phyloP scores from a whole-genome alignment of 2,113 vertebrate genomes.

The Trogon surrucura region DNA sequence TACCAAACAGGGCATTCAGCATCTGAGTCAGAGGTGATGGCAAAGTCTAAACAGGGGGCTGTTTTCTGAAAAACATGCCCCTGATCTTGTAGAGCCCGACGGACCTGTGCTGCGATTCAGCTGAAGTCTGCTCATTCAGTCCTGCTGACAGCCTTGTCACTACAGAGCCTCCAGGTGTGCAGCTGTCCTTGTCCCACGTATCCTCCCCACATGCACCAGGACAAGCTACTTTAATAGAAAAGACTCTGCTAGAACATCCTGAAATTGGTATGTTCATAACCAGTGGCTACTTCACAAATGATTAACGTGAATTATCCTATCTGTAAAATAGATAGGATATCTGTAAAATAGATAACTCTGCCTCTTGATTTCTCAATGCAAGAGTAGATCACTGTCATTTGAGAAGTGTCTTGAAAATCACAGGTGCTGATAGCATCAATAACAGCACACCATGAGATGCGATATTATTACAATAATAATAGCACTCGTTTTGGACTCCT shows the following conservation, averaged over 20 bases:
- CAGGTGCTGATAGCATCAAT: slow-evolving; percentile 3
- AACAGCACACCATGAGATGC: not conserved
- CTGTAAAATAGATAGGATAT: not conserved
- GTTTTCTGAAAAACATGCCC: slow-evolving; percentile 5
- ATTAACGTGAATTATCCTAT: not conserved
- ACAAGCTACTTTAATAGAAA: not conserved
- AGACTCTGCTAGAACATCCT: not conserved
- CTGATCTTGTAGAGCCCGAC: not conserved
- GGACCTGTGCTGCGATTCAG: not conserved
- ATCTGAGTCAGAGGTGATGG: slow-evolving; percentile 25
- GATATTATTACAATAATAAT: slow-evolving; percentile 39
- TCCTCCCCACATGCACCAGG: not conserved
- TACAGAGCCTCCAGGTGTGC: not conserved
- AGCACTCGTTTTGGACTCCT: not conserved
- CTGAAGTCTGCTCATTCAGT: not conserved
- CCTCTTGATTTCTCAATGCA: not conserved
- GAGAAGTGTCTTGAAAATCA: slow-evolving; percentile 8
- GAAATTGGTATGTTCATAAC: not conserved
- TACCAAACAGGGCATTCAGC: slow-evolving; percentile 5
- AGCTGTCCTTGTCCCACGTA: not conserved
- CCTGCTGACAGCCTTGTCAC: not conserved
- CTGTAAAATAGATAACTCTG: not conserved
- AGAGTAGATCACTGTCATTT: slow-evolving; percentile 7
- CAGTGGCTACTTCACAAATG: not conserved
- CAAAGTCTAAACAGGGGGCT: not conserved